Base-by-base conservation (phyloP, 1,140 invertebrate species). In the Gonatopus flavifemur region DNA sequence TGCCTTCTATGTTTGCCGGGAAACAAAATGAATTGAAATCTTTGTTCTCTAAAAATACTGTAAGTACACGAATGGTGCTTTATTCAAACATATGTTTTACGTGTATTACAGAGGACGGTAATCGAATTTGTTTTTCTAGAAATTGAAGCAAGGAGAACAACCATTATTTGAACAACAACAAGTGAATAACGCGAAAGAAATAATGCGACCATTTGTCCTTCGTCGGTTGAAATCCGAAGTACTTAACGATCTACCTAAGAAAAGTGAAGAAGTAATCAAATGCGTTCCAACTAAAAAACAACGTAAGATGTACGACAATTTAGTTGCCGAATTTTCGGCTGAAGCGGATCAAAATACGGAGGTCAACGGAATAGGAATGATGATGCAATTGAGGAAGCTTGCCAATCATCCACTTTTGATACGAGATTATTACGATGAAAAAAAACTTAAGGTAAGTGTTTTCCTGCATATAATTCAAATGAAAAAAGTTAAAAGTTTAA, bases 201-300 rank as follows among this genome's bases (percentile, higher is more conserved):
- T 98, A 52, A 96, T 98, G 90, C 91, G 91, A 67, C 96, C 96
- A 0, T 98, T 98, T 76, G 86, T 98, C 7, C 78, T 98, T 19
- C 77, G 96, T n/a, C 80, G 96, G 49, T 78, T 98, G 3, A 98
- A 98, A 72, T 70, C 80, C 19, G 86, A 94, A 60, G 95, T 98
- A 0, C 79, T 98, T 0, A 81, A 84, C 38, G 87, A 90, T 71
- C 69, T 92, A 57, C 94, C 94, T 0, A 78, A 82, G 59, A 96
- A 97, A 72, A 84, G 78, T 5, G 88, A 92, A 35, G 70, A 83
- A 32, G 82, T 88, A 2, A 78, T 88, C 24, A 73, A 68, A 58
- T 82, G 85, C 78, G 59, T 75, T 57, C 84, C 97, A 85, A 81
- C 78, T 1, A 77, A 83, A 3, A 79, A 80, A 10, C 94, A 98